Evolutionary conservation across 37 sponge, comb jelly and placozoan species (phyloP).

Genomic region (Petrosia ficiformis): DNA sequence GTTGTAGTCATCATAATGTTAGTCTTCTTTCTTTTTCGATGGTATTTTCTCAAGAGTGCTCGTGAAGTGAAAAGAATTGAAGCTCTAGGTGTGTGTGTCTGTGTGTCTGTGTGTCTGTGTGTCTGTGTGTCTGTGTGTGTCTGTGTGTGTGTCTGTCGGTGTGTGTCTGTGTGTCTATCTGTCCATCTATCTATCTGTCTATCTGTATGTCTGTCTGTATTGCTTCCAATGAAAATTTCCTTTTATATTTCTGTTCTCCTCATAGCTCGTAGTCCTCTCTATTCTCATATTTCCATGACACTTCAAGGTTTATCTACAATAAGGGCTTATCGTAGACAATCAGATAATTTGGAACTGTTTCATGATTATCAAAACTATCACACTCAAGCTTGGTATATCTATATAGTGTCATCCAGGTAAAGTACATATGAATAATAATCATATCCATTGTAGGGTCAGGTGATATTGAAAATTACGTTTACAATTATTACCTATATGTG

Average conservation of each 20-base stretch:
- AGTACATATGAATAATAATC: not conserved
- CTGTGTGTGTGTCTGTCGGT: too few relatives aligned
- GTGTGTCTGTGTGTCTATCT: too few relatives aligned
- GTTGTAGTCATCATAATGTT: slow-evolving; percentile 29
- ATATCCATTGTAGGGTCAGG: too few relatives aligned
- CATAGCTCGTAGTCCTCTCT: slow-evolving; percentile 86
- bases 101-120: too few relatives aligned
- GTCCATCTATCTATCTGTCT: too few relatives aligned
- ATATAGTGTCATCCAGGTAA: slow-evolving; percentile 33
- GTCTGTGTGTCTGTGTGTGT: too few relatives aligned
- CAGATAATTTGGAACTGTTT: slow-evolving; percentile 20
- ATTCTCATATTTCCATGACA: slow-evolving; percentile 75
- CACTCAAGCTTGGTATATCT: slow-evolving; percentile 64
- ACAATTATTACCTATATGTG: too few relatives aligned
- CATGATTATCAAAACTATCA: slow-evolving; percentile 51
- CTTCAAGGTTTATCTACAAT: slow-evolving; percentile 79
- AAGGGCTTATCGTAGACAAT: slow-evolving; percentile 43
- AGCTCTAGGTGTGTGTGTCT: slow-evolving; percentile 45
- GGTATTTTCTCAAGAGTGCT: slow-evolving; percentile 65
- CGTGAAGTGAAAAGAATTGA: slow-evolving; percentile 77
- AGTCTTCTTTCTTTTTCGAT: slow-evolving; percentile 33
- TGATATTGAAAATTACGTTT: too few relatives aligned
- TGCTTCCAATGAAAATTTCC: too few relatives aligned
- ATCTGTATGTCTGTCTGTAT: too few relatives aligned
- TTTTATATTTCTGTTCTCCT: not conserved